Conservation (phyloP, 2,113 vertebrate genomes). For the Ceuthmochares aereus region DNA sequence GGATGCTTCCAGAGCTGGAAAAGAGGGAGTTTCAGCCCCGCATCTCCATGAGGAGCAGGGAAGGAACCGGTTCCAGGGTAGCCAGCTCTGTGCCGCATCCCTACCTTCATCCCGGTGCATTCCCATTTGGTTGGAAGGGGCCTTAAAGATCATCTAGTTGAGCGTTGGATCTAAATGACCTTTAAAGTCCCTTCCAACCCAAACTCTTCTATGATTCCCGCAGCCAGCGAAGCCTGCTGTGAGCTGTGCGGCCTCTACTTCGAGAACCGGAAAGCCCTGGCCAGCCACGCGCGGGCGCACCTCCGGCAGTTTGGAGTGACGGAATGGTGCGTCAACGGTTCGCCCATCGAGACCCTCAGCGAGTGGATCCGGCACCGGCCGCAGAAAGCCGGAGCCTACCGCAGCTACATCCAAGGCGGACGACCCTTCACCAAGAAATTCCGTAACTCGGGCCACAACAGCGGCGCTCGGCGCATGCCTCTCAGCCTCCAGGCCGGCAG, state of each 20-base stretch:
- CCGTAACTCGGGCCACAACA: constrained; percentile 60
- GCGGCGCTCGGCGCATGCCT: background rate
- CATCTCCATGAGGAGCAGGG: too few relatives aligned
- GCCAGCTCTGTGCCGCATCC: background rate
- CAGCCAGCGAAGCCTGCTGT: constrained; percentile 88
- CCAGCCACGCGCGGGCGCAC: constrained; percentile 93
- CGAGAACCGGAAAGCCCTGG: constrained; percentile 94
- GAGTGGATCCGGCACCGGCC: constrained; percentile 96
- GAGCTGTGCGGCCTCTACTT: constrained; percentile 96
- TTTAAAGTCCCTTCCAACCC: too few relatives aligned
- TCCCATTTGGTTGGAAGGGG: too few relatives aligned
- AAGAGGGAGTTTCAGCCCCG: too few relatives aligned
- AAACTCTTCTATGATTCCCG: too few relatives aligned
- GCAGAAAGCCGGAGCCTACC: constrained; percentile 91
- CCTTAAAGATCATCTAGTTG: too few relatives aligned
- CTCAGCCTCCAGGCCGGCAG: constrained; percentile 55
- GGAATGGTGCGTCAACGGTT: constrained; percentile 96
- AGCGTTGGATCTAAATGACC: too few relatives aligned
- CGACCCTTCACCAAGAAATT: constrained; percentile 90
- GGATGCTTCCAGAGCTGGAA: too few relatives aligned
- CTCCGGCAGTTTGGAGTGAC: constrained; percentile 97
- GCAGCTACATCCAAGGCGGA: constrained; percentile 90
- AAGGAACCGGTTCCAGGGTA: too few relatives aligned
- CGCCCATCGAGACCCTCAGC: constrained; percentile 96
- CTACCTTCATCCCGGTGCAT: background rate